These are phyloP conservation scores for Chiloscyllium punctatum DNA, from an alignment of 2,797 vertebrate genomes.

Conservation along the genomic window DNA sequence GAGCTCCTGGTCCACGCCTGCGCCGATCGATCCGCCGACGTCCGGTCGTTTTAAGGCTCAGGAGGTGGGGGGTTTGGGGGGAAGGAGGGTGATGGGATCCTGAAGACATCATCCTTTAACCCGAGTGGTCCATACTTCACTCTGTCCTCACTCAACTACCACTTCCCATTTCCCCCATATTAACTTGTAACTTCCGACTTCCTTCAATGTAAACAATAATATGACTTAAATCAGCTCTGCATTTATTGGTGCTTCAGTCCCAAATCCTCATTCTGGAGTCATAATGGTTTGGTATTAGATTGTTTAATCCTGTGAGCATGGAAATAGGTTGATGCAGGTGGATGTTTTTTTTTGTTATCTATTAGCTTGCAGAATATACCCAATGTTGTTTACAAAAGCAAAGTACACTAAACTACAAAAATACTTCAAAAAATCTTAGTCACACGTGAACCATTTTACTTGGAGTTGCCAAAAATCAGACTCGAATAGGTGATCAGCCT, in stretches of 20 bases:
- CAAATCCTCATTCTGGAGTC: not conserved
- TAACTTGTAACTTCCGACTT: not conserved
- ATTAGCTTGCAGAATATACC: not conserved
- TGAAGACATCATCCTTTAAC: not conserved
- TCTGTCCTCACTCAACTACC: not conserved
- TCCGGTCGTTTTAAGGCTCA: slow-evolving; percentile 42
- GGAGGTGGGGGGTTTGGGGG: not conserved
- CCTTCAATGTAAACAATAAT: not conserved
- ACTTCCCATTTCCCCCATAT: not conserved
- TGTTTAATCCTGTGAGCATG: not conserved
- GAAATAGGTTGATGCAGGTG: not conserved
- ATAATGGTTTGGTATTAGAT: not conserved
- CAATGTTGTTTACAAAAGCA: no score
- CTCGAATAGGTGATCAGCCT: no score
- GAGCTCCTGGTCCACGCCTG: not conserved
- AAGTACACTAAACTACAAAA: no score
- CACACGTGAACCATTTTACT: no score
- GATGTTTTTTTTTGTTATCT: not conserved
- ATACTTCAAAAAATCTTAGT: no score
- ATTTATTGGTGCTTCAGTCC: not conserved
- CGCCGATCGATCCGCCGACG: not conserved
- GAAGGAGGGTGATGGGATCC: not conserved
- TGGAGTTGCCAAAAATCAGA: no score
- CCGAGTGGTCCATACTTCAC: not conserved
- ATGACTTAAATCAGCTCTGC: not conserved